A percentile compares a stretch with the other conserved stretches of the same genome.
Conservation (phyloP, 2,888 invertebrate species). For the Caenorhabditis sulstoni region DNA sequence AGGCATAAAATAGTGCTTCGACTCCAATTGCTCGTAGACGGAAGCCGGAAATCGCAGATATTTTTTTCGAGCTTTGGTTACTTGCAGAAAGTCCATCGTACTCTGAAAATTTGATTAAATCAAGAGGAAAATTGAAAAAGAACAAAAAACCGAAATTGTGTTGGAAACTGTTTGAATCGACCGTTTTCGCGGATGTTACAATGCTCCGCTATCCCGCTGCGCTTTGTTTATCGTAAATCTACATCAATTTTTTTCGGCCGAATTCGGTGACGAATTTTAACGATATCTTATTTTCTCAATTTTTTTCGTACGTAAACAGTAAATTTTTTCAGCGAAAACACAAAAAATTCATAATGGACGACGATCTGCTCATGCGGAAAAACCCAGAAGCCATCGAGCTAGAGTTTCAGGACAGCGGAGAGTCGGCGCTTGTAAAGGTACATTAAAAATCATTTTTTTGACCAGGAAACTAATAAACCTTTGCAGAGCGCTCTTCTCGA, state of each 20-base stretch:
- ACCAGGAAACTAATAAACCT: background rate
- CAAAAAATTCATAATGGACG: conserved; percentile 28
- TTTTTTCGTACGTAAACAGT: too few relatives aligned
- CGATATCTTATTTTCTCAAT: background rate
- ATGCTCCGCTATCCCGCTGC: conserved; percentile 33
- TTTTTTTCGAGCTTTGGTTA: conserved; percentile 13
- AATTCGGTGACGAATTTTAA: background rate
- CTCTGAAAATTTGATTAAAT: too few relatives aligned
- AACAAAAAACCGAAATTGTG: background rate
- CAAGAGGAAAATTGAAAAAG: background rate
- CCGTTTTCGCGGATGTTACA: conserved; percentile 38
- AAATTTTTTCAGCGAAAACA: conserved; percentile 3
- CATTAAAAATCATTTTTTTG: background rate
- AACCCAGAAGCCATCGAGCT: conserved; percentile 55
- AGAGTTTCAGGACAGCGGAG: conserved; percentile 54
- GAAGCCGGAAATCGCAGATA: conserved; percentile 33
- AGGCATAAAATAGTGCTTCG: conserved; percentile 50
- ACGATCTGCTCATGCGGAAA: conserved; percentile 53
- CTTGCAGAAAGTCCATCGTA: conserved; percentile 32
- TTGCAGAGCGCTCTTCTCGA: conserved; percentile 41
- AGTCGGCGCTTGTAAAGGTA: conserved; percentile 53
- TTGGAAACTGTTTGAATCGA: conserved; percentile 16
- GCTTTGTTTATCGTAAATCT: conserved; percentile 39
- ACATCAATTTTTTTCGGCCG: conserved; percentile 1
- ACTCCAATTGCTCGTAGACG: conserved; percentile 45